Base-by-base conservation (phyloP, 2,113 vertebrate species). In the Cebus imitator region DNA sequence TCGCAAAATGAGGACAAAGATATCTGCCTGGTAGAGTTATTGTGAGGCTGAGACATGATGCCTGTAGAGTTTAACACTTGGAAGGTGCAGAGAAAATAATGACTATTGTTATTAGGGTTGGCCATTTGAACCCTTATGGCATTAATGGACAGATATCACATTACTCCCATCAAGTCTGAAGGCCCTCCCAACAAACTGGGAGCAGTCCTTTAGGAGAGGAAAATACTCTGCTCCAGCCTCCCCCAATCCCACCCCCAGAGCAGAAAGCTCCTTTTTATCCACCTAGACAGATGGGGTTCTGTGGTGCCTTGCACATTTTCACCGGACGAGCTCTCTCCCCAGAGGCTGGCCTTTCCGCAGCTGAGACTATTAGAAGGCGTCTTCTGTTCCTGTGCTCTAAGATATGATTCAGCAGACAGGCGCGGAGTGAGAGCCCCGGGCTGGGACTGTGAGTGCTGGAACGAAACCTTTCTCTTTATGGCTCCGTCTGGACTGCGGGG, bases 211-310 rank as follows among this genome's bases (percentile, higher is more conserved):
- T 23, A 66, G 89, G 48, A 37, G 76, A 72, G 64, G 58, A 87
- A 21, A 50, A 27, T 43, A 13, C 37, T 45, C 58, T 37, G 48
- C 5, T 48, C 45, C 14, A 50, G n/a, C 37, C 2, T 37, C 12
- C 27, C 4, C 11, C 2, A 0, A 11, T 3, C 25, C 10, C 30
- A 16, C 37, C 64, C 5, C 23, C n/a, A 70, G 70, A n/a, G 30
- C 45, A 52, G 70, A 52, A 75, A 40, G 21, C 52, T 66, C 50
- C 35, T 58, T 50, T 50, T 79, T 25, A 20, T 52, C 40, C 75
- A 20, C 23, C 35, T 30, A 21, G 25, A 58, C 35, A 57, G 30
- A 43, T 0, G 43, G n/a, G 55, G 45, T 50, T 78, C 80, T 14
- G 4, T 55, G 70, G 55, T 16, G 50, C n/a, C 30, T n/a, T n/a